Evolutionary conservation across 2,888 invertebrate species (phyloP).

Genomic region (Anticlea derivata): DNA sequence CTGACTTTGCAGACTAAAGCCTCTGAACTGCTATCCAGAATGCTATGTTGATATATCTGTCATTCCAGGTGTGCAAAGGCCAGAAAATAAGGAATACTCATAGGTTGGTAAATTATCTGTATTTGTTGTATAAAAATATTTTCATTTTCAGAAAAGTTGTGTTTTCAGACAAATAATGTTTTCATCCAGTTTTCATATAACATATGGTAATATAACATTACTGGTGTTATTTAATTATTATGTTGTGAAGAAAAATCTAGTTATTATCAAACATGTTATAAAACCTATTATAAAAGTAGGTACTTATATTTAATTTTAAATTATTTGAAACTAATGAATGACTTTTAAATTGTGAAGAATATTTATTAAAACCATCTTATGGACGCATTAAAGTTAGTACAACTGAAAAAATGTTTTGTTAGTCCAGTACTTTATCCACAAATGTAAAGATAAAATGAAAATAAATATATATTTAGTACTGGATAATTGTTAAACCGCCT

Average conservation of each 20-base stretch:
- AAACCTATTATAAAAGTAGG: neutral
- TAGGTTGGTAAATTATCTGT: too few species aligned
- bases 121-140: too few species aligned
- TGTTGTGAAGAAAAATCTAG: conserved; percentile 9
- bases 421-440: conserved; percentile 22
- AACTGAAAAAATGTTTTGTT: conserved; percentile 21
- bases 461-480: conserved; percentile 23
- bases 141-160: conserved; percentile 4
- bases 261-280: conserved; percentile 4
- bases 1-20: too few species aligned
- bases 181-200: neutral
- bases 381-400: conserved; percentile 19
- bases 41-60: too few species aligned
- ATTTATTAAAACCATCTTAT: conserved; percentile 10
- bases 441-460: conserved; percentile 13
- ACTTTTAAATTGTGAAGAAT: conserved; percentile 12
- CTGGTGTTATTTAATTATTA: conserved; percentile 2
- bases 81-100: too few species aligned
- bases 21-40: too few species aligned
- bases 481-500: conserved; percentile 34
- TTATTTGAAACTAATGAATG: conserved; percentile 12
- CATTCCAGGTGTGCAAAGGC: too few species aligned
- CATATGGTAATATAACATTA: neutral
- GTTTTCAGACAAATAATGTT: conserved; percentile 5
- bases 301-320: conserved; percentile 7